A percentile compares a stretch with the other conserved stretches of the same genome.
phyloP scores from a whole-genome alignment of 2,888 invertebrate species.

The Macrosiphum euphorbiae region DNA sequence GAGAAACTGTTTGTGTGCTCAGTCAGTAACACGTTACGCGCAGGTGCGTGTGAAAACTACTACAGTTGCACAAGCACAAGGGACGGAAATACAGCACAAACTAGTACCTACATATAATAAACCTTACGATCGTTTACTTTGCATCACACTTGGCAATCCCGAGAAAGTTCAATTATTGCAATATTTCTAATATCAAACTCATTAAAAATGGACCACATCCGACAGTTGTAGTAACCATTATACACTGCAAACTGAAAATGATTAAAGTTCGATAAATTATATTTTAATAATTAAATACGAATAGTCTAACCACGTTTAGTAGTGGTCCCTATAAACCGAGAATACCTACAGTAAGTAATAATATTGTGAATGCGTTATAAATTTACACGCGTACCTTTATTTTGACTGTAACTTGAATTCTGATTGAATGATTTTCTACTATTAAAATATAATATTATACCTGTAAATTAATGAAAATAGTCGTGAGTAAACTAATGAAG shows the following conservation, averaged over 20 bases:
- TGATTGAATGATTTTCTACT: not conserved
- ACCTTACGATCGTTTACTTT: not conserved
- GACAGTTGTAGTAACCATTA: not conserved
- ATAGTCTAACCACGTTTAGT: not conserved
- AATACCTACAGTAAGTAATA: not conserved
- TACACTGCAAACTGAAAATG: not conserved
- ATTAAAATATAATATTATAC: not conserved
- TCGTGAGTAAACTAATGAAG: not conserved
- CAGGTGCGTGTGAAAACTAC: not conserved
- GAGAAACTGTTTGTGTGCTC: not conserved
- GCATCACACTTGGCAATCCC: too few relatives aligned
- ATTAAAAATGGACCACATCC: not conserved
- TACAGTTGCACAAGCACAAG: not conserved
- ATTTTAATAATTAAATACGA: too few relatives aligned
- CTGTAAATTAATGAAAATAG: not conserved
- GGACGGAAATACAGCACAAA: not conserved
- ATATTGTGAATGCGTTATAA: not conserved
- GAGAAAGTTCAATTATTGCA: not conserved
- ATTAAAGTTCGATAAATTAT: not conserved
- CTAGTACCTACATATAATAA: too few relatives aligned
- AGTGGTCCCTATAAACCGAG: not conserved
- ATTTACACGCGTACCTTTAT: not conserved
- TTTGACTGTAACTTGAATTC: not conserved
- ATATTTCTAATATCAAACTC: not conserved
- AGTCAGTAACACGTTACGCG: not conserved